Base-by-base conservation (phyloP, 1,140 invertebrate species). In the Meloidogyne floridensis region DNA sequence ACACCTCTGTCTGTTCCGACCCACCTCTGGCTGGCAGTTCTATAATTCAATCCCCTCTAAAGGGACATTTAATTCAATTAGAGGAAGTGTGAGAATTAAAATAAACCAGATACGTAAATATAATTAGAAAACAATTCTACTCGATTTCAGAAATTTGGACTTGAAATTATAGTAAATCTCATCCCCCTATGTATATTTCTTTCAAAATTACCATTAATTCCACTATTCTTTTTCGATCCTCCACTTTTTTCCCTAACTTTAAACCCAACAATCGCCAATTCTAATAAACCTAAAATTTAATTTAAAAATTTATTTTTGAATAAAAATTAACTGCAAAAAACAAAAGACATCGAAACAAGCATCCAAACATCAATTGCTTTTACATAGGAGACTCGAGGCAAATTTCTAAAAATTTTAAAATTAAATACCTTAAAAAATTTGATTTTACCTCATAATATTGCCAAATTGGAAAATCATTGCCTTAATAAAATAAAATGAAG, bases 391-490 rank as follows among this genome's bases (percentile, higher is more conserved):
- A 82, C 81, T 11, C 81, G 77, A 20, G 81, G 81, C 18, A 82
- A 47, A 73, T 82, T 82, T 73, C 74, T 82, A 15, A 18, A 47
- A 43, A 76, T 47, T 47, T 56, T 76, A 18, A 42, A 10, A 70
- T 70, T 76, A 11, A 51, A 10, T 53, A 69, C 9, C 65, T 53
- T 76, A 11, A 76, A 15, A 59, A 59, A n/a, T n/a, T n/a, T 3
- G 6, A 5, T 65, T 65, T 70, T 6, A 72, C 77, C 87, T 78
- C 88, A 89, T 90, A 59, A 89, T 90, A 56, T 90, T 89, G 15
- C 88, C 89, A 74, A 89, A 89, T 80, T 90, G 88, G 72, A 89
- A 90, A 11, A 89, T 89, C 86, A 89, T 89, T 6, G 88, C 88
- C 15, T 77, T 75, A 10, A 51, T 18, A 79, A 47, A 73, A 4